These are phyloP conservation scores for Aramus guarauna DNA, from an alignment of 2,113 vertebrate genomes.

Conservation along the genomic window DNA sequence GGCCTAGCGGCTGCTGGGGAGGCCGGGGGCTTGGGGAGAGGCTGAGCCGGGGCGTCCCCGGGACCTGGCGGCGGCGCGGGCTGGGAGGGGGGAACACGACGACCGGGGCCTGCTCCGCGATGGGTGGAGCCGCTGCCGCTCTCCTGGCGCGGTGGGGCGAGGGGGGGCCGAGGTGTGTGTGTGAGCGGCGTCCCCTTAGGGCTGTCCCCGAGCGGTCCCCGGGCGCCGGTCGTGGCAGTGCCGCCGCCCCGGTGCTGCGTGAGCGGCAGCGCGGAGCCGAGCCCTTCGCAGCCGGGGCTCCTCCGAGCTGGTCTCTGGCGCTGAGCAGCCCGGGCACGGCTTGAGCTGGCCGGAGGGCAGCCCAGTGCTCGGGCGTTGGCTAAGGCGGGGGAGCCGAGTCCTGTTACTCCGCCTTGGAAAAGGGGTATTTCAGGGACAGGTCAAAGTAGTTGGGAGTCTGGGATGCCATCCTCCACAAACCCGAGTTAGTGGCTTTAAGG, in stretches of 20 bases:
- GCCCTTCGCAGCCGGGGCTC: not conserved
- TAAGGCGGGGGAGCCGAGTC: not conserved
- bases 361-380: not conserved
- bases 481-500: not conserved
- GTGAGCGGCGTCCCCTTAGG: not conserved
- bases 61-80: too few relatives aligned
- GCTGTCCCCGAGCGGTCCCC: not conserved
- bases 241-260: not conserved
- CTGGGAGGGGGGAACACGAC: not conserved
- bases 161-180: not conserved
- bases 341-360: not conserved
- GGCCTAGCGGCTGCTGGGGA: not conserved
- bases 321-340: not conserved
- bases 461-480: rapidly evolving
- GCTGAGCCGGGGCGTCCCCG: too few relatives aligned
- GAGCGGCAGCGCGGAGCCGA: not conserved
- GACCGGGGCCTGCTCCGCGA: not conserved
- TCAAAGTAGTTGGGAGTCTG: rapidly evolving
- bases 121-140: not conserved
- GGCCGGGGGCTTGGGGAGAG: not conserved
- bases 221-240: not conserved
- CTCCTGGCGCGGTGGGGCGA: not conserved
- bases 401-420: not conserved
- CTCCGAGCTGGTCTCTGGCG: not conserved
- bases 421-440: not conserved